phyloP scores from a whole-genome alignment of 2,888 invertebrate species.

The Cheilosia vernalis region DNA sequence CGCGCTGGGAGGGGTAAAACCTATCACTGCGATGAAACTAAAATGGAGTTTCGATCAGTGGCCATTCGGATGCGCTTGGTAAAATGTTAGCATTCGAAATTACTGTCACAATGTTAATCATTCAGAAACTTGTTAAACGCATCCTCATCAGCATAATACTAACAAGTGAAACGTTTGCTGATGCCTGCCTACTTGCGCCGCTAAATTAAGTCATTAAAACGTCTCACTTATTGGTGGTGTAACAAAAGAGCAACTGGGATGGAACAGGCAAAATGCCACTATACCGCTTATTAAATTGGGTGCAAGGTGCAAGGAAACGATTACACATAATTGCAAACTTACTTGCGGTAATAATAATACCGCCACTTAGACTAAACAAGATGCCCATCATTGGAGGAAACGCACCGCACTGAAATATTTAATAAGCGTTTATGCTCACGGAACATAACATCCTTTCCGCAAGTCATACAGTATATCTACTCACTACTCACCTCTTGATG shows the following conservation, averaged over 20 bases:
- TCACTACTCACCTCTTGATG: conserved; percentile 35
- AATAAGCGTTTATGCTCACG: conserved; percentile 64
- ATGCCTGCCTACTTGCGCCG: background rate
- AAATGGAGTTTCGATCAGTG: conserved; percentile 47
- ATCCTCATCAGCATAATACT: conserved; percentile 40
- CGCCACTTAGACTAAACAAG: conserved; percentile 72
- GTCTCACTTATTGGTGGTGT: conserved; percentile 48
- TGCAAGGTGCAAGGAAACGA: conserved; percentile 82
- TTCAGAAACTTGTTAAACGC: conserved; percentile 22
- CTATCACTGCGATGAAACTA: conserved; percentile 34
- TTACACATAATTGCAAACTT: conserved; percentile 81
- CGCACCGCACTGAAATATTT: conserved; percentile 36
- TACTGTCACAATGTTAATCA: background rate
- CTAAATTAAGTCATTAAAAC: conserved; percentile 61
- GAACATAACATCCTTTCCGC: conserved; percentile 68
- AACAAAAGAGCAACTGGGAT: conserved; percentile 33
- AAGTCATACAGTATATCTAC: conserved; percentile 11
- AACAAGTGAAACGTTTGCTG: background rate
- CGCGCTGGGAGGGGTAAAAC: conserved; percentile 26
- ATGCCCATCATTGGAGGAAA: conserved; percentile 68
- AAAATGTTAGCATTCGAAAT: conserved; percentile 8
- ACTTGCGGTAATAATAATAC: conserved; percentile 78
- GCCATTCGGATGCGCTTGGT: background rate
- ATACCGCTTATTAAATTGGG: conserved; percentile 65
- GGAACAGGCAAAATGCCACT: conserved; percentile 9